phyloP scores from a whole-genome alignment of 2,113 vertebrate species.

The Ploceus nigricollis region DNA sequence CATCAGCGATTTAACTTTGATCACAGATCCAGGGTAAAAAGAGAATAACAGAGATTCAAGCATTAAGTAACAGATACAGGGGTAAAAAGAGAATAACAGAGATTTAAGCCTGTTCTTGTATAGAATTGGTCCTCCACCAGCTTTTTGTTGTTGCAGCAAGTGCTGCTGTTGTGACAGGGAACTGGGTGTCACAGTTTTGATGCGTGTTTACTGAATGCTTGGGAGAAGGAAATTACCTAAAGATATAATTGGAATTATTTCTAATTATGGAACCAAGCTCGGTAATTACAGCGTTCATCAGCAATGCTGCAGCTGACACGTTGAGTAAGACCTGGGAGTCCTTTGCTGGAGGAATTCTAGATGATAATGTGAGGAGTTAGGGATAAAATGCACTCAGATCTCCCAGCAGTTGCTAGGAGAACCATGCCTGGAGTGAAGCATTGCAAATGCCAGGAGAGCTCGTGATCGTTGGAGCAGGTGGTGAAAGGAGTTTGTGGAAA shows the following conservation, averaged over 20 bases:
- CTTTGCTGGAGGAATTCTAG: background rate
- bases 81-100: background rate
- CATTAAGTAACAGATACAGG: background rate
- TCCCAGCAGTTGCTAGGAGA: background rate
- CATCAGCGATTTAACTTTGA: background rate
- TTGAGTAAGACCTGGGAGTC: background rate
- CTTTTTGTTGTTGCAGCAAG: background rate
- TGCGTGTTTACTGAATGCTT: background rate
- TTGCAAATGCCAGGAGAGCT: background rate
- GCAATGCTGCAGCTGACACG: background rate
- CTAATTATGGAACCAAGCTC: background rate
- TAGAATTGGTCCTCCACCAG: background rate
- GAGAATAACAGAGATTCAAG: background rate
- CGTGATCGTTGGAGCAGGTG: background rate
- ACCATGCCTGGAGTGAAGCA: background rate
- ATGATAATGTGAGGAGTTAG: background rate
- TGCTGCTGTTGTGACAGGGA: background rate
- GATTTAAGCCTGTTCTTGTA: background rate
- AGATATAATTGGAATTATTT: background rate
- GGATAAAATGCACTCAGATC: background rate
- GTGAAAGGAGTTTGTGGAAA: background rate
- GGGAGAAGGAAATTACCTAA: background rate
- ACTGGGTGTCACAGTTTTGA: background rate
- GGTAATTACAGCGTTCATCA: background rate
- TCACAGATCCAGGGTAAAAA: background rate